Percentiles rank a stretch among this genome's conserved stretches.
phyloP scores from a whole-genome alignment of 2,797 vertebrate species.

The Acrossocheilus wenchowensis region DNA sequence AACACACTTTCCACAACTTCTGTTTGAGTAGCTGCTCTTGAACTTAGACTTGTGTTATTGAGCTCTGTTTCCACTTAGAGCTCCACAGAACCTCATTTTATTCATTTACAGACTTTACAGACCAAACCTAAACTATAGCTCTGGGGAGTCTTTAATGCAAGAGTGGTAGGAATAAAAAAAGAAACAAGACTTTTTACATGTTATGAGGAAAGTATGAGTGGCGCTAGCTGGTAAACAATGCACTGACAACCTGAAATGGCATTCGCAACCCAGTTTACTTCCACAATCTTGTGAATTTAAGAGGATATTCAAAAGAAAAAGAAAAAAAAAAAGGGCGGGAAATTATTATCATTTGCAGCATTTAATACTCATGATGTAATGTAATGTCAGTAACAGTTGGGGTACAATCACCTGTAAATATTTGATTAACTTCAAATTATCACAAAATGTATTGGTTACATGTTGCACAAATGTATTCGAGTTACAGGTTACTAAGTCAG shows the following conservation, averaged over 20 bases:
- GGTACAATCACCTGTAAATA: not conserved
- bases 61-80: slow-evolving; percentile 39
- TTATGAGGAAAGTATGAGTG: not conserved
- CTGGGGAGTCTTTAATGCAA: slow-evolving; percentile 16
- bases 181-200: not conserved
- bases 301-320: not conserved
- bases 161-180: not conserved
- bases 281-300: not conserved
- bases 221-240: not conserved
- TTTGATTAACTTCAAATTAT: no score
- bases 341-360: not conserved
- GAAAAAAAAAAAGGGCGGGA: no score
- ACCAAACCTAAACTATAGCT: slow-evolving; percentile 9
- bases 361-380: not conserved
- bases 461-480: not conserved
- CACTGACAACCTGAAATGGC: not conserved
- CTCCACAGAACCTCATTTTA: slow-evolving; percentile 15
- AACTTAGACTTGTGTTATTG: slow-evolving; percentile 34
- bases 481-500: not conserved
- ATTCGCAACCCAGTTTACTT: not conserved
- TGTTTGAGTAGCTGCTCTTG: slow-evolving; percentile 39
- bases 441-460: not conserved
- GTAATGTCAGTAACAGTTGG: not conserved
- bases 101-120: slow-evolving; percentile 30
- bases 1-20: slow-evolving; percentile 36